Evolutionary conservation across 2,113 vertebrate species (phyloP).

Genomic region (Forbesichthys papilliferus): DNA sequence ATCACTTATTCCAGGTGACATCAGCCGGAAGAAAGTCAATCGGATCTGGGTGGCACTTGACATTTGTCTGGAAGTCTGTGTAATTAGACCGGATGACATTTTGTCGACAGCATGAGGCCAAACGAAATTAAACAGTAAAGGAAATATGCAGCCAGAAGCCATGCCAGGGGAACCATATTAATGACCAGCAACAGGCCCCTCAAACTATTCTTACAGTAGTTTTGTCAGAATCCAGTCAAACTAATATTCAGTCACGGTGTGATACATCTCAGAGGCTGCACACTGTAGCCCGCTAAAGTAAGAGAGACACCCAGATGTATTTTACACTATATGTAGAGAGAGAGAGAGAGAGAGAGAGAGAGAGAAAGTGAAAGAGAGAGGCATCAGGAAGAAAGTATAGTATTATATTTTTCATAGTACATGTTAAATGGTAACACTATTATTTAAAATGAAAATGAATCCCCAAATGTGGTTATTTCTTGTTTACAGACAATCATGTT

Average conservation of each 20-base stretch:
- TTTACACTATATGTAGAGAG: not conserved
- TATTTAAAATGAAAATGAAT: not conserved
- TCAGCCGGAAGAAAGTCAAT: slow-evolving; percentile 31
- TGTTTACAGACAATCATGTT: not conserved
- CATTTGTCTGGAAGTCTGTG: slow-evolving; percentile 40
- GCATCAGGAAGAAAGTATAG: not conserved
- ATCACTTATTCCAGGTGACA: slow-evolving; percentile 17
- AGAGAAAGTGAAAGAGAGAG: not conserved
- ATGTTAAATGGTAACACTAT: not conserved
- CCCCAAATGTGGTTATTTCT: not conserved
- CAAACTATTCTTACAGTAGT: too few relatives aligned
- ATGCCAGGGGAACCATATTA: not conserved
- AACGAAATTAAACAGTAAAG: slow-evolving; percentile 3
- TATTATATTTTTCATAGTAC: not conserved
- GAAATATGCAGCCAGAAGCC: not conserved
- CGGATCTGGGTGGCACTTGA: slow-evolving; percentile 36
- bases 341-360: not conserved
- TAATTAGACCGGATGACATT: slow-evolving; percentile 47
- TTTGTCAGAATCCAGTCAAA: not conserved
- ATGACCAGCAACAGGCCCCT: not conserved
- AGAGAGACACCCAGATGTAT: not conserved
- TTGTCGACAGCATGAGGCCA: slow-evolving; percentile 12
- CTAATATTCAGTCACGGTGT: not conserved
- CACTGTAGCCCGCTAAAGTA: not conserved
- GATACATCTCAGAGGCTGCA: not conserved